Percentiles rank a stretch among this genome's conserved stretches.
phyloP scores from a whole-genome alignment of 2,797 vertebrate species.

The Mastacembelus armatus region DNA sequence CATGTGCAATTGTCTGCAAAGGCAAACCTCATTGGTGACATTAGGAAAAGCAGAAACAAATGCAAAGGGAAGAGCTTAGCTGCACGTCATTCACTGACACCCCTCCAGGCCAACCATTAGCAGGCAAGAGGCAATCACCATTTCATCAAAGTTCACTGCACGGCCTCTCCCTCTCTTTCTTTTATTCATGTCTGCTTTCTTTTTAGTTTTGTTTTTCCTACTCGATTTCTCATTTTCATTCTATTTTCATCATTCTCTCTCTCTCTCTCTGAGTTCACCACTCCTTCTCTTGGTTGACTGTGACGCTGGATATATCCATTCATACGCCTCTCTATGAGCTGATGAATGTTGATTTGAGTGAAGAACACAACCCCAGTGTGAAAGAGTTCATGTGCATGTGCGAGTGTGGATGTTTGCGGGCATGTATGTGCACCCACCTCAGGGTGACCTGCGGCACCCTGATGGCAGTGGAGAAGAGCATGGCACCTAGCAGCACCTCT shows the following conservation, averaged over 20 bases:
- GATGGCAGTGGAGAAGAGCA: constrained; percentile 25
- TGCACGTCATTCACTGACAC: constrained; percentile 69
- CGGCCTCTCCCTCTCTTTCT: constrained; percentile 48
- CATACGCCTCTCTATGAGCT: constrained; percentile 32
- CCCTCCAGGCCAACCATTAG: constrained; percentile 82
- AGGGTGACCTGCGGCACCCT: constrained; percentile 39
- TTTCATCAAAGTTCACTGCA: constrained; percentile 79
- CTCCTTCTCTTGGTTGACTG: constrained; percentile 31
- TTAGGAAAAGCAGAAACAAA: constrained; percentile 50
- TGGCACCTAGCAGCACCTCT: constrained; percentile 25
- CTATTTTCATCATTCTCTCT: constrained; percentile 59
- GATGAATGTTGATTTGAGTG: constrained; percentile 61
- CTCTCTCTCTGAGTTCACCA: constrained; percentile 35
- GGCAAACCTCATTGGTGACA: constrained; percentile 30
- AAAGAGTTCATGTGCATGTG: constrained; percentile 21
- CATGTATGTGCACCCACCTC: constrained; percentile 23
- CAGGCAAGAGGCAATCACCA: constrained; percentile 81
- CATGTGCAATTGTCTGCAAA: constrained; percentile 37
- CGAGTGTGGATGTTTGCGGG: constrained; percentile 31
- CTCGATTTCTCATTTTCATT: constrained; percentile 68
- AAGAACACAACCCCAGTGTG: constrained; percentile 28
- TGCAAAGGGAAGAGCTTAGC: constrained; percentile 60
- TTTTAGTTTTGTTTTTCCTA: constrained; percentile 61
- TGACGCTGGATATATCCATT: constrained; percentile 44
- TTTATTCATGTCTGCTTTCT: constrained; percentile 65